Conservation (phyloP, 2,113 vertebrate genomes). For the Phalacrocorax brasilianus region DNA sequence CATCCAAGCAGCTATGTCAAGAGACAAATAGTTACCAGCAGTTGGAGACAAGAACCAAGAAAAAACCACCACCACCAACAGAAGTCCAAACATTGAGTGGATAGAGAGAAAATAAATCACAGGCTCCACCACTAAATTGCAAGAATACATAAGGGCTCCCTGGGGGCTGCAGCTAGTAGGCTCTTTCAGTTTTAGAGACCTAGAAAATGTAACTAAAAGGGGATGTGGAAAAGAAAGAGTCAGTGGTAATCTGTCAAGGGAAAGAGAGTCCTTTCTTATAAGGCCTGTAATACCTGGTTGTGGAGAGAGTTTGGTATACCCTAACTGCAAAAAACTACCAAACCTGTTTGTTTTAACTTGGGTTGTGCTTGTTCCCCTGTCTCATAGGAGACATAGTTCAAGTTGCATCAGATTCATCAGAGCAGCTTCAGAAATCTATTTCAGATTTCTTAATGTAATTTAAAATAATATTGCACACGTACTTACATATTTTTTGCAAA, state of each 20-base stretch:
- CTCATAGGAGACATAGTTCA: neutral
- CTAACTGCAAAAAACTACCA: neutral
- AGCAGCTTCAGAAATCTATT: neutral
- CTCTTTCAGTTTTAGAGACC: neutral
- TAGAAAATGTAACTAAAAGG: neutral
- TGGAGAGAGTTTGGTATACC: neutral
- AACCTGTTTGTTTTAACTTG: neutral
- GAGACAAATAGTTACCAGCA: neutral
- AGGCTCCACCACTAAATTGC: neutral
- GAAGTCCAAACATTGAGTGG: neutral
- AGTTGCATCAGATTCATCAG: neutral
- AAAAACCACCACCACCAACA: accelerated
- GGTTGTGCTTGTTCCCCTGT: neutral
- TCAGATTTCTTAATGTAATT: neutral
- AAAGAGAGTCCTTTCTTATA: neutral
- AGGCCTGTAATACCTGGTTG: neutral
- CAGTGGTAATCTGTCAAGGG: neutral
- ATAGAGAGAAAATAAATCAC: neutral
- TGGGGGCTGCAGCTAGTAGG: neutral
- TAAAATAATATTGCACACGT: neutral
- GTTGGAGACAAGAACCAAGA: neutral
- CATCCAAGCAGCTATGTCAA: neutral
- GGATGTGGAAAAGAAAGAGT: neutral
- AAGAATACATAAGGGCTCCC: neutral
- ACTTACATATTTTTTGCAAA: neutral